These are phyloP conservation scores for Dioctria rufipes DNA, from an alignment of 2,888 invertebrate species.

Conservation along the genomic window DNA sequence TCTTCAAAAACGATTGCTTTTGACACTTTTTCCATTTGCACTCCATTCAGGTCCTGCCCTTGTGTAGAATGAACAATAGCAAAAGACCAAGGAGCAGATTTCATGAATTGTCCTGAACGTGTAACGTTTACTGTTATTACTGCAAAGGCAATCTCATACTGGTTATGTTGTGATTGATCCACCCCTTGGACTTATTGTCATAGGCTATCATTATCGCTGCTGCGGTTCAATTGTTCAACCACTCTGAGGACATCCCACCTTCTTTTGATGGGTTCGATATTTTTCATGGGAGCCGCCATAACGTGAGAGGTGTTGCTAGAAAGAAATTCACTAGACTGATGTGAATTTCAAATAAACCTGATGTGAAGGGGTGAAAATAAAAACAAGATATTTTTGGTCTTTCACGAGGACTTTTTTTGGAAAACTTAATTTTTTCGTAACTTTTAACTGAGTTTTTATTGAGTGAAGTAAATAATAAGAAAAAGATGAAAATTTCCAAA, in stretches of 20 bases:
- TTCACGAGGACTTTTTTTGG: too few species aligned
- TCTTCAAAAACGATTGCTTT: conserved; percentile 50
- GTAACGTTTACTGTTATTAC: conserved; percentile 48
- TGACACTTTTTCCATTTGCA: conserved; percentile 31
- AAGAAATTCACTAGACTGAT: too few species aligned
- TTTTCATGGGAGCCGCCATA: too few species aligned
- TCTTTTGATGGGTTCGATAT: neutral
- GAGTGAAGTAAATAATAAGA: too few species aligned
- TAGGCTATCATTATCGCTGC: conserved; percentile 67
- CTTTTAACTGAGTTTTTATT: too few species aligned
- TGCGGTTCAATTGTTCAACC: conserved; percentile 63
- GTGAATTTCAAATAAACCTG: too few species aligned
- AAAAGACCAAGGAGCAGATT: neutral
- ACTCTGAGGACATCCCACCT: conserved; percentile 18
- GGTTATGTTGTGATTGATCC: conserved; percentile 53
- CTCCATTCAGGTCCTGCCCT: conserved; percentile 16
- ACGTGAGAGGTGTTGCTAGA: too few species aligned
- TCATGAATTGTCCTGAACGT: conserved; percentile 8
- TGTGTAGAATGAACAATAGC: neutral
- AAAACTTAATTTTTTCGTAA: too few species aligned
- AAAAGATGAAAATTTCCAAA: too few species aligned
- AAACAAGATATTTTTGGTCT: too few species aligned
- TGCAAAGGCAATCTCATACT: conserved; percentile 34
- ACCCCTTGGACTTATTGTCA: conserved; percentile 49
- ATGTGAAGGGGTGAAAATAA: too few species aligned